Conservation (phyloP, 2,797 vertebrate genomes). For the Tiaroga cobitis region DNA sequence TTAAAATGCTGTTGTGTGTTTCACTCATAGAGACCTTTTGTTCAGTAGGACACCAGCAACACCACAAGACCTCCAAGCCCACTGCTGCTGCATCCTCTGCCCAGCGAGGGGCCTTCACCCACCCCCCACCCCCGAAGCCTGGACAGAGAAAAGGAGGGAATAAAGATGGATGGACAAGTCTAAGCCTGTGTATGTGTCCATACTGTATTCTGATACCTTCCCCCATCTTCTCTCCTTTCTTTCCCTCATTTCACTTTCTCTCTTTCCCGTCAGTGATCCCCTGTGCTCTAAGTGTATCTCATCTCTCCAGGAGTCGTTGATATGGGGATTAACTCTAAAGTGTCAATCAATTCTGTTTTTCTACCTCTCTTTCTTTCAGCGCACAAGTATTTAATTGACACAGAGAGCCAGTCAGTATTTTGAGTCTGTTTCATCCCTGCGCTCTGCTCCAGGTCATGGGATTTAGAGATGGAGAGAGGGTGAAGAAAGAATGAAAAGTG, state of each 20-base stretch:
- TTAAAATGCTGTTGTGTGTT: slow-evolving; percentile 65
- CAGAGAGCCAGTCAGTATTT: slow-evolving; percentile 53
- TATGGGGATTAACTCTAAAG: slow-evolving; percentile 74
- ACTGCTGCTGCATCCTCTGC: slow-evolving; percentile 43
- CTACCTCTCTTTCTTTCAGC: slow-evolving; percentile 57
- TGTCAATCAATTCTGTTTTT: slow-evolving; percentile 76
- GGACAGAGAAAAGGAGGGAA: too few species aligned
- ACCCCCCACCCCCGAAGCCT: too few species aligned
- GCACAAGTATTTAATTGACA: slow-evolving; percentile 71
- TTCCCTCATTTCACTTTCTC: slow-evolving; percentile 14
- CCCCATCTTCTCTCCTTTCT: background rate
- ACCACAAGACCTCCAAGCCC: slow-evolving; percentile 60
- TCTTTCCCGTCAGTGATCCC: slow-evolving; percentile 66
- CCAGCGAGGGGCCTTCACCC: slow-evolving; percentile 47
- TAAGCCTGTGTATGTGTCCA: background rate
- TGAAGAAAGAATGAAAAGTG: slow-evolving; percentile 39
- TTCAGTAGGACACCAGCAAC: slow-evolving; percentile 51
- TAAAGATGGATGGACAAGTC: too few species aligned
- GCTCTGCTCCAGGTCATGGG: slow-evolving; percentile 64
- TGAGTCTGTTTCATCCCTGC: slow-evolving; percentile 60
- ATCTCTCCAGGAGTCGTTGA: slow-evolving; percentile 72
- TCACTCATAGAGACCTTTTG: slow-evolving; percentile 68
- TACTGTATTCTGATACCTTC: slow-evolving; percentile 30
- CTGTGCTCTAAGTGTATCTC: slow-evolving; percentile 65
- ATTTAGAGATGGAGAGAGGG: slow-evolving; percentile 59